phyloP scores from a whole-genome alignment of 2,888 invertebrate species.

The Phania funesta region DNA sequence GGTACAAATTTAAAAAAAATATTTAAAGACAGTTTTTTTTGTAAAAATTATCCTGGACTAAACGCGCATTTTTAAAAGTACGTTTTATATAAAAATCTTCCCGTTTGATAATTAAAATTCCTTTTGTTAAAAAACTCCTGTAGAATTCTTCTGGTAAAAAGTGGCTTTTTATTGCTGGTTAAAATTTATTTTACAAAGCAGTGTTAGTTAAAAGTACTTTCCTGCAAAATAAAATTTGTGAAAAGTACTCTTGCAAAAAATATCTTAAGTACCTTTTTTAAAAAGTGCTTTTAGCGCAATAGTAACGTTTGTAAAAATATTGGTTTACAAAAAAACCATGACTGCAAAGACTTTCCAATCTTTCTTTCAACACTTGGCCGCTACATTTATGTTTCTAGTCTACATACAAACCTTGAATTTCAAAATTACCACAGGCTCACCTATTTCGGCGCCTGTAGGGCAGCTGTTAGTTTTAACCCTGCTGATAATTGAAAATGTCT shows the following conservation, averaged over 20 bases:
- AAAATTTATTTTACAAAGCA: too few relatives aligned
- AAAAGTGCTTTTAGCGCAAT: not conserved
- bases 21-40: not conserved
- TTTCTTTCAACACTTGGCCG: not conserved
- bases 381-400: not conserved
- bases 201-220: too few relatives aligned
- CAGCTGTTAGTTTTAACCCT: slow-evolving; percentile 42
- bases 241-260: not conserved
- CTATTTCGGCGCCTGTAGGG: slow-evolving; percentile 36
- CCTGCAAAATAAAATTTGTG: not conserved
- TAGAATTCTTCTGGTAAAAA: too few relatives aligned
- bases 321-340: too few relatives aligned
- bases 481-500: slow-evolving; percentile 1
- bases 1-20: not conserved
- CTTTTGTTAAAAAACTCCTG: too few relatives aligned
- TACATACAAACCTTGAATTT: not conserved
- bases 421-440: not conserved
- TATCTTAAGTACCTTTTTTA: not conserved
- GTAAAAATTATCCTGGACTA: too few relatives aligned
- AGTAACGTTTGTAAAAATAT: too few relatives aligned
- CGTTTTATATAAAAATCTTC: too few relatives aligned
- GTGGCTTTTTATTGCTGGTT: too few relatives aligned
- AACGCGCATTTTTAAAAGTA: too few relatives aligned
- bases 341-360: too few relatives aligned
- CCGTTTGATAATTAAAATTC: too few relatives aligned